Evolutionary conservation across 2,113 vertebrate species (phyloP), one percentile per base, ranked within the genome.

Genomic region (Poeciliopsis prolifica): DNA sequence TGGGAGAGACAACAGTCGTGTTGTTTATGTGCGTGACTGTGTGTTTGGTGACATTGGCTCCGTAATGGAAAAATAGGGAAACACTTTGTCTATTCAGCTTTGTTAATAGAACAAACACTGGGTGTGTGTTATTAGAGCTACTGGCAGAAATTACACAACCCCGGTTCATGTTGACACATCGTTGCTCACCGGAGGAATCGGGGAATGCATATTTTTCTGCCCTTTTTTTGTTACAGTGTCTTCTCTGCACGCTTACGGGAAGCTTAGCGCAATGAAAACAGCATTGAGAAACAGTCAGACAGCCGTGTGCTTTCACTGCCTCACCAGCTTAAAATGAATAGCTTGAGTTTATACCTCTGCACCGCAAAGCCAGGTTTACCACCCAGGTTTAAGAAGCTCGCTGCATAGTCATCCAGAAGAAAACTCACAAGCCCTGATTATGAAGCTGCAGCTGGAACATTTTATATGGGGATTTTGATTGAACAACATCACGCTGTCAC

Each of bases 61-160:
- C 61, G 60, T 24, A 0, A 40, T 67, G 72, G 70, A 62, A 75
- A 37, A 79, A 88, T 22, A 3, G 61, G 83, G 75, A 83, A 78
- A 81, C 65, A 83, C 33, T 79, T 64, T 60, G 61, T 77, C 70
- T 3, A 12, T 72, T 75, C 24, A 80, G 81, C 65, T 84, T 68
- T 81, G 68, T 85, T 81, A 85, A 65, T 80, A 83, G 68, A 85
- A 77, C 85, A 85, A 85, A 89, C 75, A 85, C 12, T 74, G 22
- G 42, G 28, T 6, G 13, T 70, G 9, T 71, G 14, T 61, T 61
- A 19, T 65, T 31, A 4, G 51, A 8, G 28, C 40, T 26, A 61
- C 44, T 76, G 74, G 67, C 70, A 86, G 67, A 61, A 79, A 48
- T 75, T 62, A 66, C 24, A 14, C 40, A 74, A 37, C 70, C 62